A percentile compares a stretch with the other conserved stretches of the same genome.
phyloP scores from a whole-genome alignment of 2,113 vertebrate genomes.

The Dipodomys spectabilis region DNA sequence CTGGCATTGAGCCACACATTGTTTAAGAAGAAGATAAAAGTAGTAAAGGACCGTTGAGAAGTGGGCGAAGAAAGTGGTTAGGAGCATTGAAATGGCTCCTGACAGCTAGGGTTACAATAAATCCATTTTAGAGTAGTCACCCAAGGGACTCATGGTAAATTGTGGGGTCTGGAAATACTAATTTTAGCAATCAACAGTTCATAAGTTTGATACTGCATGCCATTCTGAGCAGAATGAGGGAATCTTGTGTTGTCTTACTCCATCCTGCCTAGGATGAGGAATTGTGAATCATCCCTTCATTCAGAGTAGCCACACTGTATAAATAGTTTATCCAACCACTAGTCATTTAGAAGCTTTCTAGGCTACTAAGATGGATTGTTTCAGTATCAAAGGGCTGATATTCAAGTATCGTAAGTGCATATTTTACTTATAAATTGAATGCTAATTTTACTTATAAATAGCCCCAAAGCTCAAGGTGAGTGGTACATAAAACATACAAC shows the following conservation, averaged over 20 bases:
- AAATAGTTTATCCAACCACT: too few species aligned
- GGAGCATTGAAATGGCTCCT: background rate
- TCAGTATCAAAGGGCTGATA: too few species aligned
- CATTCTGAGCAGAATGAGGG: background rate
- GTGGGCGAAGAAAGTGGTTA: background rate
- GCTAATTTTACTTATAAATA: background rate
- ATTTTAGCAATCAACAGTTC: background rate
- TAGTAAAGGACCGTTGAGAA: background rate
- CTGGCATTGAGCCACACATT: slow-evolving; percentile 28
- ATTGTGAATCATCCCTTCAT: too few species aligned
- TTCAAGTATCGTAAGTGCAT: background rate
- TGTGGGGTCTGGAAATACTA: background rate
- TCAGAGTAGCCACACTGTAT: background rate
- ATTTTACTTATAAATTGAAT: too few species aligned
- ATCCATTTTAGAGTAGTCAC: background rate
- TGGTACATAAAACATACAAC: background rate
- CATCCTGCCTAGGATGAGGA: background rate
- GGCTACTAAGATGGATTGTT: background rate
- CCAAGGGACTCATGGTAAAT: background rate
- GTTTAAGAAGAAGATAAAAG: slow-evolving; percentile 58
- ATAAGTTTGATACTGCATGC: background rate
- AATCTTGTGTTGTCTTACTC: background rate
- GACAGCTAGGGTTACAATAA: background rate
- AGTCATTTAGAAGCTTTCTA: background rate
- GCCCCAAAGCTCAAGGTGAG: background rate